Evolutionary conservation across 2,888 invertebrate species (phyloP).

Genomic region (Creontiades dilutus): DNA sequence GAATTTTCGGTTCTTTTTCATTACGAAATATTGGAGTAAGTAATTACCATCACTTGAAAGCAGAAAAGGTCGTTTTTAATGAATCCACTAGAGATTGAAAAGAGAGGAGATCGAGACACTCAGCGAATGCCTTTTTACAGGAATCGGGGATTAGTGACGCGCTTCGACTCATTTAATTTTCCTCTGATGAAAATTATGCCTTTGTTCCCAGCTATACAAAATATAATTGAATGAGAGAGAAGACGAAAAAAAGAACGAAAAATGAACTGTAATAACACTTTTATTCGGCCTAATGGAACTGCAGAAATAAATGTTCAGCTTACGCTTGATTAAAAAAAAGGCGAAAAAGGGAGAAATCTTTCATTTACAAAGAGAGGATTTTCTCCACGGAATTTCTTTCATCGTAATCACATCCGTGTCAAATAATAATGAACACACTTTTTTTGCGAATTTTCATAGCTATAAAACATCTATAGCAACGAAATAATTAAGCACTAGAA

Average conservation of each 20-base stretch:
- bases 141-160: slow-evolving; percentile 49
- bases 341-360: neutral
- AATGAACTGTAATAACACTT: slow-evolving; percentile 61
- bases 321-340: slow-evolving; percentile 50
- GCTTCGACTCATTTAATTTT: slow-evolving; percentile 56
- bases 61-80: slow-evolving; percentile 1
- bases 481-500: no score
- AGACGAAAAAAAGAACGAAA: slow-evolving; percentile 12
- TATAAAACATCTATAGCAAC: no score
- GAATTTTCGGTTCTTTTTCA: neutral
- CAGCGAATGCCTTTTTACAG: neutral
- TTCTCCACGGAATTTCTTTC: neutral
- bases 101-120: slow-evolving; percentile 19
- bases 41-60: slow-evolving; percentile 2
- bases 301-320: slow-evolving; percentile 49
- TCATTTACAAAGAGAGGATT: slow-evolving; percentile 3
- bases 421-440: no score
- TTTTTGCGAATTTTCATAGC: no score
- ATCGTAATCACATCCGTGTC: neutral
- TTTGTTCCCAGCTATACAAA: neutral
- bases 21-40: neutral
- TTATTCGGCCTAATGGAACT: slow-evolving; percentile 51
- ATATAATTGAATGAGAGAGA: slow-evolving; percentile 52
- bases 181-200: slow-evolving; percentile 45
- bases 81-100: slow-evolving; percentile 41